These are phyloP conservation scores for Botia almorhae DNA, from an alignment of 2,797 vertebrate species.

Conservation along the genomic window DNA sequence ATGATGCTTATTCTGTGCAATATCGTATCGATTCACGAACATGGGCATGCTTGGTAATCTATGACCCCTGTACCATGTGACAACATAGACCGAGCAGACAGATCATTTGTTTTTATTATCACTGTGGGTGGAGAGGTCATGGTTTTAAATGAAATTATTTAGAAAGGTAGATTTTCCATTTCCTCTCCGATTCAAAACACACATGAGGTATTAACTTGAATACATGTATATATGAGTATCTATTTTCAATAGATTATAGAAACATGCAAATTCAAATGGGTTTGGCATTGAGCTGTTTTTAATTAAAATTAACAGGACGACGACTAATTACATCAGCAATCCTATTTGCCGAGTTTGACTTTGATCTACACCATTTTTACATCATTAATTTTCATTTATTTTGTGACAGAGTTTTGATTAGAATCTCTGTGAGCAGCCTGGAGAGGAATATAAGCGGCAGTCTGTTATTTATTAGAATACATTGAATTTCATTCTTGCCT, in stretches of 20 bases:
- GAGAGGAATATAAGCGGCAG: neutral
- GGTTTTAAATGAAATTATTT: conserved; percentile 23
- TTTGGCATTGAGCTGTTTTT: conserved; percentile 38
- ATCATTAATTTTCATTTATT: conserved; percentile 32
- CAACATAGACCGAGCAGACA: neutral
- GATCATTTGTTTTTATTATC: conserved; percentile 11
- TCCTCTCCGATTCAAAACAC: neutral
- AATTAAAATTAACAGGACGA: conserved; percentile 35
- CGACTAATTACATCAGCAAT: conserved; percentile 34
- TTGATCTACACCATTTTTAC: conserved; percentile 24
- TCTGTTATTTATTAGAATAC: conserved; percentile 34
- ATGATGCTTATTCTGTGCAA: too few relatives aligned
- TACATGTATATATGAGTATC: neutral
- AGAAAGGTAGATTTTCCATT: neutral
- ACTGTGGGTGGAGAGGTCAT: neutral
- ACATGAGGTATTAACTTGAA: neutral
- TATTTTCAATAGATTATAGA: conserved; percentile 9
- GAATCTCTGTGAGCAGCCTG: conserved; percentile 2
- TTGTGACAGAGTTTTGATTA: conserved; percentile 34
- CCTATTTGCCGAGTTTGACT: conserved; percentile 28
- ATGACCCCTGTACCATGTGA: conserved; percentile 6
- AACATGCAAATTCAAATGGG: conserved; percentile 10
- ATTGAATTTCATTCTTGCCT: conserved; percentile 23
- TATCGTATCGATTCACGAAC: conserved; percentile 9
- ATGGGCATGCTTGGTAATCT: neutral